Evolutionary conservation across 2,113 vertebrate genomes (phyloP), one percentile per base, ranked within the genome.

Genomic region (Psammodynastes pulverulentus): DNA sequence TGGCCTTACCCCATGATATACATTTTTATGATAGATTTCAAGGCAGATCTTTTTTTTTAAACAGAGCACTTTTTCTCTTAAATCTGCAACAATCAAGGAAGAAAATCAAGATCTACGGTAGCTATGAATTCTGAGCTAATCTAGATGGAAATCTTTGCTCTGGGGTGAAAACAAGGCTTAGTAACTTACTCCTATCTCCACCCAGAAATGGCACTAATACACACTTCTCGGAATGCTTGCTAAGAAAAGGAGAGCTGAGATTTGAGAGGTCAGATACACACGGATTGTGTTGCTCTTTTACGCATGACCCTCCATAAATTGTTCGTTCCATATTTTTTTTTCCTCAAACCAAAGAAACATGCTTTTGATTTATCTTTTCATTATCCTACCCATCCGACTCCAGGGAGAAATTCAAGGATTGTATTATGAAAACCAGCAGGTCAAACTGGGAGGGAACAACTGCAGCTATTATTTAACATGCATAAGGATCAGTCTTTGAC

Each of bases 181-280:
- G 12, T 89, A 95, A 93, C 1, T 0, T 1, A 12, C 26, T 90
- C 51, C 15, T 56, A 5, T 87, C 90, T 92, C 58, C 85, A 49
- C 1, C 67, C 93, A 84, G 5, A 90, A 0, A 0, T 17, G 91
- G 85, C 88, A 92, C 48, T 8, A 93, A 86, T 89, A 3, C 43
- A 48, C 85, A 86, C 54, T 94, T 87, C 52, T 84, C 53, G 9
- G 39, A 1, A 0, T 19, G 56, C 86, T 29, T 90, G 49, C 86
- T 90, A 92, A 34, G 46, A 84, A 94, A 92, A 89, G 39, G 51
- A 34, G 49, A 1, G 58, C 93, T 93, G 17, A 54, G 67, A 43
- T 19, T 43, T 87, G 39, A 53, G 3, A 34, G 0, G 9, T 79
- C 87, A 95, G 95, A 91, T 84, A 86, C 39, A 49, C 89, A 3